Evolutionary conservation across 2,888 invertebrate species (phyloP).

Genomic region (Dione vanillae): DNA sequence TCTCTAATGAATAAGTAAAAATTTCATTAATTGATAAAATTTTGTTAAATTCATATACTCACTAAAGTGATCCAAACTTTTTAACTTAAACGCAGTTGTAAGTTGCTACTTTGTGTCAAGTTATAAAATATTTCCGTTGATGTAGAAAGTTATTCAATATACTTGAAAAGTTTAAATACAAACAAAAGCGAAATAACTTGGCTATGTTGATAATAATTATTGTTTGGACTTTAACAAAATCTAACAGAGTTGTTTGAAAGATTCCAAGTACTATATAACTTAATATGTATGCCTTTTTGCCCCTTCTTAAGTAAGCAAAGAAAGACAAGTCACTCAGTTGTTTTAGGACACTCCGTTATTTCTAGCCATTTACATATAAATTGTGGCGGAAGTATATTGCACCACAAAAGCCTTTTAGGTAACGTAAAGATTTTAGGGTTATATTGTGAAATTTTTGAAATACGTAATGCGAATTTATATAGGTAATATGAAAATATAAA

Average conservation of each 20-base stretch:
- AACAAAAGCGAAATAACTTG: constrained; percentile 17
- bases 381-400: too few relatives aligned
- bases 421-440: too few relatives aligned
- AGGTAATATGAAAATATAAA: too few relatives aligned
- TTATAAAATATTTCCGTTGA: constrained; percentile 24
- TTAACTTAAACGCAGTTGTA: constrained; percentile 21
- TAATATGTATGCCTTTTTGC: too few relatives aligned
- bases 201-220: constrained; percentile 15
- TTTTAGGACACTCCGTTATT: too few relatives aligned
- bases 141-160: constrained; percentile 26
- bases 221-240: constrained; percentile 15
- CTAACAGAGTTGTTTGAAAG: constrained; percentile 2
- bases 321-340: too few relatives aligned
- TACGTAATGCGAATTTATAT: too few relatives aligned
- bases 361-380: too few relatives aligned
- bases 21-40: neutral
- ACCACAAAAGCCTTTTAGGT: too few relatives aligned
- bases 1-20: neutral
- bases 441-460: too few relatives aligned
- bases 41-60: constrained; percentile 33
- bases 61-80: constrained; percentile 36
- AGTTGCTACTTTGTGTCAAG: constrained; percentile 19
- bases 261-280: neutral
- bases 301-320: too few relatives aligned
- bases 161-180: constrained; percentile 40